These are phyloP conservation scores for Tiliacea citrago DNA, from an alignment of 2,888 invertebrate genomes.

Conservation along the genomic window DNA sequence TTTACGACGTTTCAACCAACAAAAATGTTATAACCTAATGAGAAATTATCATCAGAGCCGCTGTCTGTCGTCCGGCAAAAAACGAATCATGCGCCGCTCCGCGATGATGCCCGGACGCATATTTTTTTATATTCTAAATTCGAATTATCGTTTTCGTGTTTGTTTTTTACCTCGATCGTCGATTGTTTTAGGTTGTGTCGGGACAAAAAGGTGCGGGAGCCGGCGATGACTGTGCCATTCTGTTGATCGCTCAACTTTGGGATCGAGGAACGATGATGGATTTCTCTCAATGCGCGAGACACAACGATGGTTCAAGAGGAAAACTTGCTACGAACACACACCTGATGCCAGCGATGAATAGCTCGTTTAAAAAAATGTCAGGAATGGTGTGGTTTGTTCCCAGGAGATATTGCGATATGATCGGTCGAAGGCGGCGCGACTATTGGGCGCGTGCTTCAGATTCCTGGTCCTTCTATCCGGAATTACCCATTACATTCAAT, in stretches of 20 bases:
- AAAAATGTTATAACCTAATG: constrained; percentile 90
- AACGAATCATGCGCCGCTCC: constrained; percentile 81
- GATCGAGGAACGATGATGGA: constrained; percentile 66
- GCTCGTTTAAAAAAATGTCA: constrained; percentile 66
- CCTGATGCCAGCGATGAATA: constrained; percentile 76
- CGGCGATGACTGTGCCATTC: constrained; percentile 85
- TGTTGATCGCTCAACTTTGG: constrained; percentile 71
- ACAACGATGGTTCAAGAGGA: constrained; percentile 73
- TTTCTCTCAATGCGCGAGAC: constrained; percentile 68
- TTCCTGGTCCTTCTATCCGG: constrained; percentile 80
- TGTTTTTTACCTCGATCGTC: constrained; percentile 80
- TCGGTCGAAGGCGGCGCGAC: constrained; percentile 81
- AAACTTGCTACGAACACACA: constrained; percentile 68
- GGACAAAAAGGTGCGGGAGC: constrained; percentile 83
- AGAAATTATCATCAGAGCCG: constrained; percentile 89
- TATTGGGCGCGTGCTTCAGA: constrained; percentile 88
- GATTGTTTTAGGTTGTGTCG: constrained; percentile 86
- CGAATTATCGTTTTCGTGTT: constrained; percentile 83
- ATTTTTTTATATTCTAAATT: constrained; percentile 84
- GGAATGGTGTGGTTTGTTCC: constrained; percentile 76
- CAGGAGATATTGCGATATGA: constrained; percentile 87
- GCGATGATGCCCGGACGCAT: constrained; percentile 78
- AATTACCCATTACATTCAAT: constrained; percentile 88
- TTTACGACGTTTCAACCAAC: constrained; percentile 89
- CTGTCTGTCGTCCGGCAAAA: constrained; percentile 83